phyloP scores from a whole-genome alignment of 2,113 vertebrate genomes.

The Protomyctophum bolini region DNA sequence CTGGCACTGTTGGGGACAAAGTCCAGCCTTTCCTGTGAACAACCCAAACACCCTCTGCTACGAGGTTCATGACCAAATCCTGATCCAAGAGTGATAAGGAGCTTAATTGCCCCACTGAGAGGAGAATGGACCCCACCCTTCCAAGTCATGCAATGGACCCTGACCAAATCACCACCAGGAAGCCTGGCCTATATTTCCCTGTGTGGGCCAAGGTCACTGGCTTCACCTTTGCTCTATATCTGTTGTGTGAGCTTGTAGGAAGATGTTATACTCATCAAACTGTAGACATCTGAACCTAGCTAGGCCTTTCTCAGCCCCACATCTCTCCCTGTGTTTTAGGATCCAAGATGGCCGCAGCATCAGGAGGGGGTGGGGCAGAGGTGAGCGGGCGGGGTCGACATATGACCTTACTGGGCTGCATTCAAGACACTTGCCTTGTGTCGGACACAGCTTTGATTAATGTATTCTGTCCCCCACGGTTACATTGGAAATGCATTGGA shows the following conservation, averaged over 20 bases:
- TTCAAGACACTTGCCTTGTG: too few relatives aligned
- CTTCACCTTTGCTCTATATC: constrained; percentile 48
- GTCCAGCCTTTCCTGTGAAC: constrained; percentile 39
- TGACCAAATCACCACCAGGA: constrained; percentile 39
- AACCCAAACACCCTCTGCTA: constrained; percentile 26
- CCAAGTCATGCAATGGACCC: constrained; percentile 18
- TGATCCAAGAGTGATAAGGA: constrained; percentile 44
- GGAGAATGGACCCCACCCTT: constrained; percentile 37
- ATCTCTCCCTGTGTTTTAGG: too few relatives aligned
- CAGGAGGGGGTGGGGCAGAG: too few relatives aligned
- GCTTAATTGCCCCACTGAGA: constrained; percentile 55
- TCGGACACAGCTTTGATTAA: too few relatives aligned
- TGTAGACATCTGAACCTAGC: too few relatives aligned
- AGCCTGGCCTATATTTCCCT: constrained; percentile 33
- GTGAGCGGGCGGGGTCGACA: too few relatives aligned
- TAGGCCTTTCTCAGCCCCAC: too few relatives aligned
- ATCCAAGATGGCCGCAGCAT: too few relatives aligned
- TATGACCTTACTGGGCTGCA: too few relatives aligned
- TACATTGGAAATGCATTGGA: too few relatives aligned
- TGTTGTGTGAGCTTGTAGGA: constrained; percentile 8
- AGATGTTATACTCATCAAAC: constrained; percentile 22
- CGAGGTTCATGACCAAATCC: constrained; percentile 37
- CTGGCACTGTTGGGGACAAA: constrained; percentile 20
- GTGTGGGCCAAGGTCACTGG: constrained; percentile 30
- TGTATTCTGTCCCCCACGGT: too few relatives aligned